Evolutionary conservation across 30 jellyfish, hydroid and myxozoan genomes (phyloP), one percentile per base, ranked within the genome.

Genomic region (Cassiopea xamachana): DNA sequence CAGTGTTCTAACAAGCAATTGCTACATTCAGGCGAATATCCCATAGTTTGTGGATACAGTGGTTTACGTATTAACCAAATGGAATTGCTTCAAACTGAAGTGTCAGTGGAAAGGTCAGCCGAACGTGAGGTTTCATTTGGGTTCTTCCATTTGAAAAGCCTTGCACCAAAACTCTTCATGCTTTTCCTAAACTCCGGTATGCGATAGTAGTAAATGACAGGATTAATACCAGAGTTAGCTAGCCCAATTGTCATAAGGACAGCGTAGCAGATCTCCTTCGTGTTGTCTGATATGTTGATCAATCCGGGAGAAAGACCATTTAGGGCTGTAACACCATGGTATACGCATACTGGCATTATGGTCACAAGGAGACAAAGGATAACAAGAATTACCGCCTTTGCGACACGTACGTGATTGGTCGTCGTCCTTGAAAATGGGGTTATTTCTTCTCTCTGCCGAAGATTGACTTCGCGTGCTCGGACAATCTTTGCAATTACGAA

Each of bases 191-290:
- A 81, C 48, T 94, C 96, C 19, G 96, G 96, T 17, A 80, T 94
- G 59, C 91, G 88, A 89, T 68, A 67, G 70, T 82, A 94, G 67
- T 94, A 94, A 13, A 94, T 94, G 47, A 85, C 68, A 9, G 98
- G 98, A 69, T 94, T 94, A 46, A 90, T 79, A 15, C 89, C 80
- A n/a, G 98, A 94, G 68, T 94, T 94, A 45, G 86, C 80, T 85
- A 89, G 59, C 4, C 79, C 91, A 8, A 89, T 61, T 46, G 96
- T 89, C 83, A 81, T 81, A 19, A 81, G 87, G 55, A 89, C 83
- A 5, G 92, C 96, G 77, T 89, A 89, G 88, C 79, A 48, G 47
- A 82, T 17, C 85, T 89, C 96, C 60, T 75, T 75, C 50, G 89
- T 72, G 61, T 58, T 19, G 8, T 46, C 47, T 13, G 86, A 12